Evolutionary conservation across 2,797 vertebrate species (phyloP).

Genomic region (Squalus acanthias): DNA sequence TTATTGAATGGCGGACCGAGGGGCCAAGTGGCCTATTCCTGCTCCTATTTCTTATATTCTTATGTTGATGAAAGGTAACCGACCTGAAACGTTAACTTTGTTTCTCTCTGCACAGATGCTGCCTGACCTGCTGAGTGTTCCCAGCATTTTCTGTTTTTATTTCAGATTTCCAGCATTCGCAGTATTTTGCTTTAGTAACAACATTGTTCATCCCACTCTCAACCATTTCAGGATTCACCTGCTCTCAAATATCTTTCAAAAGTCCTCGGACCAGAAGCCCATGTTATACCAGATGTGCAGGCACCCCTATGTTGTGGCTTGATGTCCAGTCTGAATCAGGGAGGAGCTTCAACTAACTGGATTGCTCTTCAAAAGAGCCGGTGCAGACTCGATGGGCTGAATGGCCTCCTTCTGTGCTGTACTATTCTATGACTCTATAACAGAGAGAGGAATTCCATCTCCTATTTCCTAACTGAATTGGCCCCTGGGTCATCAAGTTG

Average conservation of each 20-base stretch:
- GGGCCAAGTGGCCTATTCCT: too few species aligned
- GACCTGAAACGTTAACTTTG: neutral
- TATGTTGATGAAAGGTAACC: neutral
- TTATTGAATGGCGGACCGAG: too few species aligned
- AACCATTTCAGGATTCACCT: neutral
- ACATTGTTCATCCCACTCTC: neutral
- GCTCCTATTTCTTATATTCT: too few species aligned
- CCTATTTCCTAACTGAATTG: neutral
- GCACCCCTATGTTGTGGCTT: neutral
- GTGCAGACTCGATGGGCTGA: too few species aligned
- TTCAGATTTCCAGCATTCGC: neutral
- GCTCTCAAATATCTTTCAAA: neutral
- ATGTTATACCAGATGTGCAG: neutral
- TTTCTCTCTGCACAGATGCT: neutral
- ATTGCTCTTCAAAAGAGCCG: too few species aligned
- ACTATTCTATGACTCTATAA: neutral
- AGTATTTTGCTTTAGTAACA: neutral
- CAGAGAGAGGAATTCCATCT: neutral
- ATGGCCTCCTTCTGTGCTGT: too few species aligned
- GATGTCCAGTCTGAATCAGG: neutral
- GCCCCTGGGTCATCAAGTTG: neutral
- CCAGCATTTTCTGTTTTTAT: neutral
- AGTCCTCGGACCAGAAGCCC: neutral
- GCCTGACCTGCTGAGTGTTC: neutral
- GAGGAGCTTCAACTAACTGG: too few species aligned